These are phyloP conservation scores for Micrasema minimum DNA, from an alignment of 1,140 invertebrate species.

Conservation along the genomic window DNA sequence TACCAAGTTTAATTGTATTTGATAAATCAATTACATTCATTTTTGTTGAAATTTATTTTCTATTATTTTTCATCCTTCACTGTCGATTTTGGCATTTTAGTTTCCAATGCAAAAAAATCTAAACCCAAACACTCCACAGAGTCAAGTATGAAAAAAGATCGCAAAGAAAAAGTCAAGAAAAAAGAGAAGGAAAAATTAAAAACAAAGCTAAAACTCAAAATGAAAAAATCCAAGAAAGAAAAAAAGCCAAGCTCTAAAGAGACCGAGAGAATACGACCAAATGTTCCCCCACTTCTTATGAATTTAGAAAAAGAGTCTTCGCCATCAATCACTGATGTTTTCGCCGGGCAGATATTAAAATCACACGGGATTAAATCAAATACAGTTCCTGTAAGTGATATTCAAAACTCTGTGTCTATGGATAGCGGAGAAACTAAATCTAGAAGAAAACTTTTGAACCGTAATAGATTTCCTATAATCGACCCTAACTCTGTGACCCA, in stretches of 20 bases:
- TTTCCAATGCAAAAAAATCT: conserved; percentile 39
- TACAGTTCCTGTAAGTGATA: conserved; percentile 3
- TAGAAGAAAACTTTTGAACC: conserved; percentile 57
- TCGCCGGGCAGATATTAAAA: conserved; percentile 69
- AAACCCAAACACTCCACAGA: conserved; percentile 35
- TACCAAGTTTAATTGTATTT: too few species aligned
- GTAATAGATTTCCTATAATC: conserved; percentile 63
- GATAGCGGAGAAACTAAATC: conserved; percentile 57
- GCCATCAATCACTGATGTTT: conserved; percentile 71
- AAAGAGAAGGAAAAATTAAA: conserved; percentile 58
- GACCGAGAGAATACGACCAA: conserved; percentile 62
- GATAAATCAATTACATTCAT: too few species aligned
- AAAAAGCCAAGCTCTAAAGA: conserved; percentile 62
- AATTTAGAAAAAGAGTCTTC: conserved; percentile 66
- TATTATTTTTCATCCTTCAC: neutral
- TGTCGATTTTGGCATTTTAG: conserved; percentile 15
- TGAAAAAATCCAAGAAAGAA: conserved; percentile 62
- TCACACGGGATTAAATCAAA: conserved; percentile 62
- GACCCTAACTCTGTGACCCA: conserved; percentile 60
- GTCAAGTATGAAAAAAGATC: conserved; percentile 35
- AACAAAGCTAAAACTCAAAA: conserved; percentile 52
- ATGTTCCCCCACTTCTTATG: conserved; percentile 64
- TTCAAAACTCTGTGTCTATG: neutral
- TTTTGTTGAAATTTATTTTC: too few species aligned
- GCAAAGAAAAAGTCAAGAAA: conserved; percentile 61